phyloP scores from a whole-genome alignment of 2,113 vertebrate species.

The Pelusios castaneus region DNA sequence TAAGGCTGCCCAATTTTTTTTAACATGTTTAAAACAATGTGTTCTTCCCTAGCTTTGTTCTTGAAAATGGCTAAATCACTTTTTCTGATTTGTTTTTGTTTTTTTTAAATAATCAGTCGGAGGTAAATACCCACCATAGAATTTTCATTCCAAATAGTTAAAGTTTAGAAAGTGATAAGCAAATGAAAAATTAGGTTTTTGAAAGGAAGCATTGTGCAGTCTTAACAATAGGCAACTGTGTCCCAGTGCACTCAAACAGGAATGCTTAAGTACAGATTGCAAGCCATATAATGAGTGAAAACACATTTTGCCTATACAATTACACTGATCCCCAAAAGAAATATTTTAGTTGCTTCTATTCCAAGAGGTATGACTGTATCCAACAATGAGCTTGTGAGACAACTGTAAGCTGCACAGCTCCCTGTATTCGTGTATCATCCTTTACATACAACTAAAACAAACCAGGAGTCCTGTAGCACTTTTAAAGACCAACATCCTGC shows the following conservation, averaged over 20 bases:
- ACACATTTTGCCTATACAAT: not conserved
- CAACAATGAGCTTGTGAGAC: not conserved
- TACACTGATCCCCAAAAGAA: not conserved
- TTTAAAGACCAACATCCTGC: not conserved
- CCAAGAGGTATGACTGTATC: not conserved
- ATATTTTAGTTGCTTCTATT: not conserved
- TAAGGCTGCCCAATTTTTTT: not conserved
- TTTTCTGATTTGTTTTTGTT: not conserved
- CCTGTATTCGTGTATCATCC: not conserved
- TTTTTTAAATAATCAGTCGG: not conserved
- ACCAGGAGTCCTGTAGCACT: too few relatives aligned
- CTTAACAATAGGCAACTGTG: not conserved
- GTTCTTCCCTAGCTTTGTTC: not conserved
- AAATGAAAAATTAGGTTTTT: not conserved
- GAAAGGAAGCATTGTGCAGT: not conserved
- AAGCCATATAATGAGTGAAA: conserved; percentile 7
- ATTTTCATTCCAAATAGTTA: not conserved
- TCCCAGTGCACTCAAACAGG: not conserved
- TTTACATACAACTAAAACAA: not conserved
- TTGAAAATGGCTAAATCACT: not conserved
- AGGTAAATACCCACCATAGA: not conserved
- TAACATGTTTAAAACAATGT: accelerated
- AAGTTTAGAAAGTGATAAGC: conserved; percentile 24
- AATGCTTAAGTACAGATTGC: not conserved
- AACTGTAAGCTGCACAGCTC: not conserved